These are phyloP conservation scores for Macrophya alboannulata DNA, from an alignment of 2,888 invertebrate species.

Conservation along the genomic window DNA sequence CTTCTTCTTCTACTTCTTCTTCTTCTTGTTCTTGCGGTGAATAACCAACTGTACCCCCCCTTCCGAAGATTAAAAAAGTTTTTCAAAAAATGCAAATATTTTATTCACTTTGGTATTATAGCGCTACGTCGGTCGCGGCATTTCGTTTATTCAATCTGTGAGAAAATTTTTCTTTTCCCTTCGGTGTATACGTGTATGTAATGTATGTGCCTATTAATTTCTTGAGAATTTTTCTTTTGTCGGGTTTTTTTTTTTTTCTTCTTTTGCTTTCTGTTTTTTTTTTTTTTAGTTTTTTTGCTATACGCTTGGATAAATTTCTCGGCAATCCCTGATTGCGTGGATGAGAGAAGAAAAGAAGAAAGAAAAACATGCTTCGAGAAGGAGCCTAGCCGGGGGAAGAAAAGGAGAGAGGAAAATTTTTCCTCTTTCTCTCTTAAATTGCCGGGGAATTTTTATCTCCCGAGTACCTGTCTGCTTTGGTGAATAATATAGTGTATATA, in stretches of 20 bases:
- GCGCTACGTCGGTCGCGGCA: background rate
- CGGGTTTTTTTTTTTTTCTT: background rate
- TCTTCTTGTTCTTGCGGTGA: background rate
- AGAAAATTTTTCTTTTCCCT: background rate
- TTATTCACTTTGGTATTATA: background rate
- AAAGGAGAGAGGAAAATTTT: background rate
- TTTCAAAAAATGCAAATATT: constrained; percentile 9
- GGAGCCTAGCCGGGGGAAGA: background rate
- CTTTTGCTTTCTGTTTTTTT: background rate
- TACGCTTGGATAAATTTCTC: background rate
- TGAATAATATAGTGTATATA: background rate
- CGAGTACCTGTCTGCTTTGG: background rate
- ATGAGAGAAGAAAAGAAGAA: constrained; percentile 1
- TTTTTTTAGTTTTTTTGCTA: background rate
- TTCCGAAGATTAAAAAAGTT: constrained; percentile 40
- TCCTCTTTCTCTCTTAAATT: background rate
- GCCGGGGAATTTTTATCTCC: background rate
- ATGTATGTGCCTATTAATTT: background rate
- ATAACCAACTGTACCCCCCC: background rate
- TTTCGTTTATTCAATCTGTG: background rate
- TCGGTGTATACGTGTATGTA: background rate
- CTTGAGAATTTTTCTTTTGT: background rate
- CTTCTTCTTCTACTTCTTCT: background rate
- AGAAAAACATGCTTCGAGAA: background rate
- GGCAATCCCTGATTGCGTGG: background rate